Evolutionary conservation across 2,113 vertebrate species (phyloP).

Genomic region (Craseonycteris thonglongyai): DNA sequence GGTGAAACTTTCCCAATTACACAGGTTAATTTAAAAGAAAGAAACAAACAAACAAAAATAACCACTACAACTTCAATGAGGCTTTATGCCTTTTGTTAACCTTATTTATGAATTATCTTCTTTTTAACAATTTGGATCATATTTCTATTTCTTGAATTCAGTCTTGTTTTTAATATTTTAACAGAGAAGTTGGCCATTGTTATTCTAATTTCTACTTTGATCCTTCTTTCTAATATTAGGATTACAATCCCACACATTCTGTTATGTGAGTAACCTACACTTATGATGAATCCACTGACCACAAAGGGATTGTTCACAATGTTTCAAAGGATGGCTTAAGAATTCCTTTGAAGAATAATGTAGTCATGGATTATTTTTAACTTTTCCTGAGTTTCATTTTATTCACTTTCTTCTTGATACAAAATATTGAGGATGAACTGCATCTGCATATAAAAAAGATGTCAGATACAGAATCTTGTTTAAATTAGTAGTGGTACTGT

Average conservation of each 20-base stretch:
- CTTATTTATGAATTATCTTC: neutral
- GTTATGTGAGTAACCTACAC: neutral
- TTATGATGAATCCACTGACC: neutral
- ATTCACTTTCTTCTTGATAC: neutral
- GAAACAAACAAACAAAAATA: too few relatives aligned
- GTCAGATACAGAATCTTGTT: neutral
- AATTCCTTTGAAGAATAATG: constrained; percentile 43
- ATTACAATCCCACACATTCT: neutral
- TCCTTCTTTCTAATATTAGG: neutral
- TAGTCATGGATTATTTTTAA: constrained; percentile 13
- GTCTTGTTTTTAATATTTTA: neutral
- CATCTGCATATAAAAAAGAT: constrained; percentile 20
- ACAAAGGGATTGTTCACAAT: neutral
- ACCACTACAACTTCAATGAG: too few relatives aligned
- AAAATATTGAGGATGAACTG: neutral
- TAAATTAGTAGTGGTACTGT: neutral
- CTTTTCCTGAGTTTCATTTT: constrained; percentile 22
- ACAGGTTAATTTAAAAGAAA: neutral
- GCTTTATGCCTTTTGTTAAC: neutral
- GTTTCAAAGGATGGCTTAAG: constrained; percentile 10
- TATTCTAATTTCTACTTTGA: neutral
- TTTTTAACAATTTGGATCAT: neutral
- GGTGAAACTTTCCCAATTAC: neutral
- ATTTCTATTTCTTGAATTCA: neutral
- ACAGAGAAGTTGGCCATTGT: neutral